Evolutionary conservation across 2,888 invertebrate genomes (phyloP), one percentile per base, ranked within the genome.

Genomic region (Ligdia adustata): DNA sequence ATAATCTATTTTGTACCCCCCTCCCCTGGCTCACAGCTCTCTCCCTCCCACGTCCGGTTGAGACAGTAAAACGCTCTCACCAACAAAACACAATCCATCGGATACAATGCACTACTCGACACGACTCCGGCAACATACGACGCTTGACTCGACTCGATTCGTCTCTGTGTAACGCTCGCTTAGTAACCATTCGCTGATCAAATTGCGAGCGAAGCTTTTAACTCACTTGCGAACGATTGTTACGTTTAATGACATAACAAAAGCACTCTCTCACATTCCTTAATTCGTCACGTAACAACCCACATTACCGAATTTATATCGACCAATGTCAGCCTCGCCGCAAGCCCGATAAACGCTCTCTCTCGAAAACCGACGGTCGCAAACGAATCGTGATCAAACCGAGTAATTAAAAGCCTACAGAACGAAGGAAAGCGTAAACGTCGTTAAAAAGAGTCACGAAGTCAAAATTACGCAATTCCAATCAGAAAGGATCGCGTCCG

Each of bases 1-100:
- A 47, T 43, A 45, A 41, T 50, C 51, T 59, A 62, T 64, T 66
- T 57, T 57, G 50, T 52, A 32, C 52, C 40, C 18, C 5, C 33
- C 9, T 40, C 51, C 38, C 49, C 31, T 47, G 32, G 37, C 41
- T 29, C 34, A 15, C 24, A 29, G 43, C 20, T 16, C 31, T 35
- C 40, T 52, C 56, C 15, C 35, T n/a, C 26, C 16, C 33, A 16
- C 52, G 52, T 49, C 59, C 55, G 48, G 55, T 39, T 56, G 60
- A 71, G 66, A 81, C 79, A 80, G 54, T 62, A 71, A 70, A 81
- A 79, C 57, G 76, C 79, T 81, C 76, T 79, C 71, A 81, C 63
- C 52, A 47, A 64, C 67, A 60, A 64, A 69, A 72, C 55, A 65
- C 60, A 60, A 68, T 62, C 54, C 59, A 47, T 34, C 48, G 51